phyloP scores from a whole-genome alignment of 2,888 invertebrate species.

The Hartigia nigra region DNA sequence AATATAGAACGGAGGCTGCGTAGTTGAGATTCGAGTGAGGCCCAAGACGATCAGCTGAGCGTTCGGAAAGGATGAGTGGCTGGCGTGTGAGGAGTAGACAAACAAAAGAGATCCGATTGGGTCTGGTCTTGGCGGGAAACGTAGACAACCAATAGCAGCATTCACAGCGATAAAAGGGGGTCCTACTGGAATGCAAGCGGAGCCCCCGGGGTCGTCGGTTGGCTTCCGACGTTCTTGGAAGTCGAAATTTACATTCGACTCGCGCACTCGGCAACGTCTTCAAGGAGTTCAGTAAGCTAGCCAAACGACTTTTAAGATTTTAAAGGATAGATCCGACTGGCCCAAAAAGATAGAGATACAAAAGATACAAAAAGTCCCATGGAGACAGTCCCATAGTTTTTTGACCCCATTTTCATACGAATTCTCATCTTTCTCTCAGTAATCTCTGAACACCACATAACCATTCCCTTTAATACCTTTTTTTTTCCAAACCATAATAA shows the following conservation, averaged over 20 bases:
- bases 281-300: background rate
- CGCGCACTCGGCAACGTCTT: background rate
- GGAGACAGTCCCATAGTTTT: background rate
- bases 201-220: slow-evolving; percentile 22
- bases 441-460: background rate
- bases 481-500: background rate
- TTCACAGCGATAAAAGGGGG: background rate
- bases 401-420: background rate
- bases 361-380: background rate
- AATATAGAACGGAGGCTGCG: slow-evolving; percentile 6
- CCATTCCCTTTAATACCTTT: background rate
- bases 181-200: slow-evolving; percentile 2
- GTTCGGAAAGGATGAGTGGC: slow-evolving; percentile 1
- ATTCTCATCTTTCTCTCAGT: background rate
- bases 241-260: slow-evolving; percentile 49
- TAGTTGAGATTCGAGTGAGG: slow-evolving; percentile 3
- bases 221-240: slow-evolving; percentile 47
- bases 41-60: slow-evolving; percentile 36
- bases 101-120: slow-evolving; percentile 28
- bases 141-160: slow-evolving; percentile 33
- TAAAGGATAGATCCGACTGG: background rate
- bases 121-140: slow-evolving; percentile 46
- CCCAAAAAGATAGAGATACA: background rate
- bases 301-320: slow-evolving; percentile 1
- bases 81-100: background rate